Base-by-base conservation (phyloP, 2,113 vertebrate species). In the Narcine bancroftii region DNA sequence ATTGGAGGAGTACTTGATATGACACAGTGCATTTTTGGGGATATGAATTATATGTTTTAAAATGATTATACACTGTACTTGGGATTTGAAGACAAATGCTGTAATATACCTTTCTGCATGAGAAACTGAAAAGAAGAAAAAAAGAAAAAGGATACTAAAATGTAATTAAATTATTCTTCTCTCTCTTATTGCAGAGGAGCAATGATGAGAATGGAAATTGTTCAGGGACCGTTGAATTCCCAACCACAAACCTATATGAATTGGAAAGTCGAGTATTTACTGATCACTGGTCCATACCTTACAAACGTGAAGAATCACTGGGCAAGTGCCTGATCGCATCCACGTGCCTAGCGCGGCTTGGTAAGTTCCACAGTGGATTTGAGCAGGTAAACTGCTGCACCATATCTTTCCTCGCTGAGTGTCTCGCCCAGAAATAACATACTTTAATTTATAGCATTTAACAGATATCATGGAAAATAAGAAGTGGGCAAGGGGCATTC, bases 211-310 rank as follows among this genome's bases (percentile, higher is more conserved):
- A 99, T 91, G 99, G 99, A 81, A 99, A 99, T 95, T 98, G 98
- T 95, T 98, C 98, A 0, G 97, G 97, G 45, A 97, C 96, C 93
- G 98, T 99, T 95, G 98, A 99, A 95, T 99, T 99, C 94, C 99
- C 99, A 94, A 99, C 98, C 95, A 99, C 98, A 45, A 99, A 99
- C 94, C 95, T 99, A 93, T 99, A 99, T 79, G 99, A 99, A 93
- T 95, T 99, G 96, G 99, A 99, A 95, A 99, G 98, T 94, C 96
- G 99, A 63, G 99, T 99, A 93, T 96, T 99, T 93, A 99, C 99
- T 47, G 99, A 99, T 94, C 99, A 99, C 93, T 99, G 99, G 99
- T 99, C 99, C 92, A 99, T 99, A 93, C 99, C 99, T 3, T 99
- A 99, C 93, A 99, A 99, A 95, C 94, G 98, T 77, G 98, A 99